These are phyloP conservation scores for Lontra canadensis DNA, from an alignment of 2,113 vertebrate genomes.

Conservation along the genomic window DNA sequence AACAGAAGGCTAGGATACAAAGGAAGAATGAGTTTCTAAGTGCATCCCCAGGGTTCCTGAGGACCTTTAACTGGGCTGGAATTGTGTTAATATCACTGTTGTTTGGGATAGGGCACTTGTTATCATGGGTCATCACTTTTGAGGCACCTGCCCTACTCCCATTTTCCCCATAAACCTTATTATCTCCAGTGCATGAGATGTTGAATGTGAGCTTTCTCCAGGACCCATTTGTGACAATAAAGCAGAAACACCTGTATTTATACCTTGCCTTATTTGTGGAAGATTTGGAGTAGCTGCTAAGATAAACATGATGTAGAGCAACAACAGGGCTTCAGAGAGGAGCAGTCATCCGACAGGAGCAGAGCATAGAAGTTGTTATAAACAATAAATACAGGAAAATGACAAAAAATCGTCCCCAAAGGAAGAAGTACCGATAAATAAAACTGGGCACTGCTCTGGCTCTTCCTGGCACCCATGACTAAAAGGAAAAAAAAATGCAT, in stretches of 20 bases:
- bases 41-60: neutral
- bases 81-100: neutral
- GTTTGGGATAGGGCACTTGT: neutral
- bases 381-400: neutral
- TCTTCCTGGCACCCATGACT: neutral
- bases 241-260: neutral
- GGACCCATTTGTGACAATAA: neutral
- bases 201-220: neutral
- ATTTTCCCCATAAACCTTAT: neutral
- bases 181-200: neutral
- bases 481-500: neutral
- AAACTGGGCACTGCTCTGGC: neutral
- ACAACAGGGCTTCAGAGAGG: neutral
- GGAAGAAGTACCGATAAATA: neutral
- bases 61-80: neutral
- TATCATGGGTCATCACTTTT: neutral
- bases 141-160: neutral
- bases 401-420: neutral
- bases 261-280: neutral
- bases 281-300: conserved; percentile 5
- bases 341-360: neutral
- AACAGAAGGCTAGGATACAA: neutral
- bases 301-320: neutral
- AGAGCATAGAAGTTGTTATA: neutral
- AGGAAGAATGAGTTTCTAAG: neutral